These are phyloP conservation scores for Latrodectus hesperus DNA, from an alignment of 2,888 invertebrate species.

Conservation along the genomic window DNA sequence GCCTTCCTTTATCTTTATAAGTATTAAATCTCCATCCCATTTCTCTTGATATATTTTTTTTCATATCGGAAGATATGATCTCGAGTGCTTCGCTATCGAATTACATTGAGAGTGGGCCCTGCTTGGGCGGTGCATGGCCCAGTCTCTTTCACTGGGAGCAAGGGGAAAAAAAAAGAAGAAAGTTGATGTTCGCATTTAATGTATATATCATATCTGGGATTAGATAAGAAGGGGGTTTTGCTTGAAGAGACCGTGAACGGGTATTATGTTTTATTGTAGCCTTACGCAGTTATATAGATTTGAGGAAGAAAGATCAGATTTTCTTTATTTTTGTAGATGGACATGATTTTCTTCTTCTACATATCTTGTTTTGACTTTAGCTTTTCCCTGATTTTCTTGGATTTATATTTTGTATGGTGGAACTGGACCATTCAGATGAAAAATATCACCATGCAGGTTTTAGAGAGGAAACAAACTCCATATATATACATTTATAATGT, in stretches of 20 bases:
- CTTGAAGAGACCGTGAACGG: background rate
- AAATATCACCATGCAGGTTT: too few relatives aligned
- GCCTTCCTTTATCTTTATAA: background rate
- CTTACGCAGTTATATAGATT: background rate
- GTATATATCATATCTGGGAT: constrained; percentile 27
- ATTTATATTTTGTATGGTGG: too few relatives aligned
- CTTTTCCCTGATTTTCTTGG: too few relatives aligned
- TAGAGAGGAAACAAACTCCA: too few relatives aligned
- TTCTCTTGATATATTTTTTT: background rate
- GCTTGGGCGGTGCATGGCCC: background rate
- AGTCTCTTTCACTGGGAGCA: background rate
- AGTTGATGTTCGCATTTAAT: constrained; percentile 54
- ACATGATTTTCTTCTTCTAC: too few relatives aligned
- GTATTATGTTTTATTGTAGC: constrained; percentile 29
- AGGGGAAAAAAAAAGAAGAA: background rate
- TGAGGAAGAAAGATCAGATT: too few relatives aligned
- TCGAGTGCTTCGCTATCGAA: background rate
- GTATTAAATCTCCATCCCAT: background rate
- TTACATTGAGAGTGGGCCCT: background rate
- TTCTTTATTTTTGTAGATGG: too few relatives aligned
- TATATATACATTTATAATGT: too few relatives aligned
- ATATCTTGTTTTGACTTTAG: background rate
- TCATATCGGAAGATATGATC: background rate
- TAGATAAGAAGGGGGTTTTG: background rate
- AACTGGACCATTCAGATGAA: too few relatives aligned